These are phyloP conservation scores for Phallusia fumigata DNA, from an alignment of 23 tunicate species.

Conservation along the genomic window DNA sequence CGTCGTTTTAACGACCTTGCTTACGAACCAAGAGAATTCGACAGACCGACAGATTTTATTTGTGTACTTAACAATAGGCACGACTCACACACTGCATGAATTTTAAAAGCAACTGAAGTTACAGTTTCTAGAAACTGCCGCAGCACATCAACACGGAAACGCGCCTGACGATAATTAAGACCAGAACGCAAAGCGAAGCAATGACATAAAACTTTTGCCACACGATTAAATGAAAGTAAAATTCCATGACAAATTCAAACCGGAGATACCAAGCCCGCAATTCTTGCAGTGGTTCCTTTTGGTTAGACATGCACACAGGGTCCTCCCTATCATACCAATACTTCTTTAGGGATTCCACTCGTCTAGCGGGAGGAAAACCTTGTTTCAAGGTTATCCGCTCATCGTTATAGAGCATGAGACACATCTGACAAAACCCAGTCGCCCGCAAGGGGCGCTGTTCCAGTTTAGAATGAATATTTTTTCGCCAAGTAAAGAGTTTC, in stretches of 20 bases:
- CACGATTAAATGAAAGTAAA: neutral
- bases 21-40: too few species aligned
- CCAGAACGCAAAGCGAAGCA: neutral
- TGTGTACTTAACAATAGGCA: too few species aligned
- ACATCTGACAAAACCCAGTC: constrained; percentile 35
- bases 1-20: too few species aligned
- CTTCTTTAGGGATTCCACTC: neutral
- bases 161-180: neutral
- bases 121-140: too few species aligned
- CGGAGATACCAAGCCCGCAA: neutral
- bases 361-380: constrained; percentile 15
- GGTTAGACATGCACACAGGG: constrained; percentile 9
- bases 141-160: too few species aligned
- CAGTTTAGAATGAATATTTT: too few species aligned
- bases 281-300: neutral
- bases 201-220: neutral
- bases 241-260: neutral
- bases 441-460: neutral
- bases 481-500: constrained; percentile 33
- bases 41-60: too few species aligned
- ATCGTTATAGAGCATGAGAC: constrained; percentile 23
- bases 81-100: too few species aligned
- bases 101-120: too few species aligned
- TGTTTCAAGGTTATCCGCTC: neutral
- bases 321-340: constrained; percentile 35